phyloP scores from a whole-genome alignment of 2,888 invertebrate genomes.

The Digitonthophagus gazella region DNA sequence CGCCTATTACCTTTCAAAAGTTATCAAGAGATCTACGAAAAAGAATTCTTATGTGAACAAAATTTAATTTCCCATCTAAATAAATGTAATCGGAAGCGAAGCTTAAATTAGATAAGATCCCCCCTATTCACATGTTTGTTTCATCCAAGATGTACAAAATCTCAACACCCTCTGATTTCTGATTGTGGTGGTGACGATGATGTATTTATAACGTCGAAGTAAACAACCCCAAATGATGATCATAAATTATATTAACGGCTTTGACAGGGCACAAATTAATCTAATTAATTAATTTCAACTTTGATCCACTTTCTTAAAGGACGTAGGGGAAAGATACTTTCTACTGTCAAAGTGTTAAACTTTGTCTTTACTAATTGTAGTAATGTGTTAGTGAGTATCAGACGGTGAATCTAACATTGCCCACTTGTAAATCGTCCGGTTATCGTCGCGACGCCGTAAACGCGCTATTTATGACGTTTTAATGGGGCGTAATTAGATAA shows the following conservation, averaged over 20 bases:
- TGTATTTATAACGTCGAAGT: neutral
- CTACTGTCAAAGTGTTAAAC: too few species aligned
- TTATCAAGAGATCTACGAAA: too few species aligned
- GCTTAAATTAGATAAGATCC: too few species aligned
- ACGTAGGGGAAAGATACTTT: too few species aligned
- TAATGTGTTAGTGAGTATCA: too few species aligned
- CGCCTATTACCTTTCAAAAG: too few species aligned
- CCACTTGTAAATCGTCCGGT: conserved; percentile 8
- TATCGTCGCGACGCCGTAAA: conserved; percentile 3
- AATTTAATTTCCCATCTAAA: too few species aligned
- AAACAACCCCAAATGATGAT: neutral
- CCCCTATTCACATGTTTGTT: neutral
- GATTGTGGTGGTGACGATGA: neutral
- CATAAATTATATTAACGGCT: neutral
- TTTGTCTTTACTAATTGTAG: too few species aligned
- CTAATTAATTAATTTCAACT: neutral
- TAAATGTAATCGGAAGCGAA: too few species aligned
- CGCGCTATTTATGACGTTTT: conserved; percentile 13
- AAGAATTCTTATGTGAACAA: too few species aligned
- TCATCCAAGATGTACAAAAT: too few species aligned
- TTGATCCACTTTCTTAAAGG: neutral
- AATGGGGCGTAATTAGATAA: conserved; percentile 24
- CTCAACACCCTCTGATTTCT: too few species aligned
- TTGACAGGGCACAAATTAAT: neutral
- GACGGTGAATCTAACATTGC: neutral